phyloP scores from a whole-genome alignment of 2,888 invertebrate species.

The Notodonta ziczac region DNA sequence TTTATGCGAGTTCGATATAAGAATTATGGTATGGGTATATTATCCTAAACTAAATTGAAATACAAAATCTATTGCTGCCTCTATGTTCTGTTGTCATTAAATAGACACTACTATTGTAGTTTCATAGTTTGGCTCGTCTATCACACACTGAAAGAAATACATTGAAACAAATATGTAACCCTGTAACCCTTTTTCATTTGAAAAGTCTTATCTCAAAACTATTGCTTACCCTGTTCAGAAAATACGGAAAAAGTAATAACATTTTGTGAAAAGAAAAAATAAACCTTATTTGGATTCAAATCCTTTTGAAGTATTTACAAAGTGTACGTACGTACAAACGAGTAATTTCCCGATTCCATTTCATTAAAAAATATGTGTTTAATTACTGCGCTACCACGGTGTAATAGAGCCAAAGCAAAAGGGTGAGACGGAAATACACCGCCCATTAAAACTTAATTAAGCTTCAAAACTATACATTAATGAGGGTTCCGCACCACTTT shows the following conservation, averaged over 20 bases:
- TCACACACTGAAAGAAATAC: too few relatives aligned
- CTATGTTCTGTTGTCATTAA: too few relatives aligned
- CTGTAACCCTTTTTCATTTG: too few relatives aligned
- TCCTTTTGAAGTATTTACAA: constrained; percentile 12
- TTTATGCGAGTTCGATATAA: background rate
- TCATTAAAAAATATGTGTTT: constrained; percentile 45
- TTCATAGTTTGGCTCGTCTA: too few relatives aligned
- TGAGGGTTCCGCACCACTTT: background rate
- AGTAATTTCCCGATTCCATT: constrained; percentile 22
- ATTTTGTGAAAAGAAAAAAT: too few relatives aligned
- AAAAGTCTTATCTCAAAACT: too few relatives aligned
- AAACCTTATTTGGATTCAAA: background rate
- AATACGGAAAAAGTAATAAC: too few relatives aligned
- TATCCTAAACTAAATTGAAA: too few relatives aligned
- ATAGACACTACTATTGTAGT: too few relatives aligned
- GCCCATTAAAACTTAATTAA: constrained; percentile 44
- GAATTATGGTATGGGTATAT: background rate
- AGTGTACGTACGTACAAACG: constrained; percentile 17
- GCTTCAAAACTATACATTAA: constrained; percentile 21
- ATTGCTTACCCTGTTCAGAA: too few relatives aligned
- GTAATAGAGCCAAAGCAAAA: constrained; percentile 50
- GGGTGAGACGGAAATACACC: constrained; percentile 44
- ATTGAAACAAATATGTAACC: too few relatives aligned
- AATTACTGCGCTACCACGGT: constrained; percentile 52
- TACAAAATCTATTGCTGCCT: too few relatives aligned